Percentiles rank a stretch among this genome's conserved stretches.
phyloP scores from a whole-genome alignment of 2,888 invertebrate species.

The Parascotia fuliginaria region DNA sequence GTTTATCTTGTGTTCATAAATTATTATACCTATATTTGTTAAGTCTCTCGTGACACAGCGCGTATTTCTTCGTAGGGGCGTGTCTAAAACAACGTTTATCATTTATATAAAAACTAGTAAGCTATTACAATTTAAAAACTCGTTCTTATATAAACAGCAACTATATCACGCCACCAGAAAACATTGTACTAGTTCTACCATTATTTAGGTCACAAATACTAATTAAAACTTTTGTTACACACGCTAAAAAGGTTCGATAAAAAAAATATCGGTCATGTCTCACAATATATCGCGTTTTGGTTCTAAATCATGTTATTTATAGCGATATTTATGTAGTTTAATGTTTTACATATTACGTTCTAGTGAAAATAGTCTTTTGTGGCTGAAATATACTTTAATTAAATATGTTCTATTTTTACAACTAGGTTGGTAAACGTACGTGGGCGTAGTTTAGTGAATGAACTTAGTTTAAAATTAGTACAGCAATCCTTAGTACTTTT shows the following conservation, averaged over 20 bases:
- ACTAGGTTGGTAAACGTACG: neutral
- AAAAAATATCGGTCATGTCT: constrained; percentile 44
- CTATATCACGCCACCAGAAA: constrained; percentile 51
- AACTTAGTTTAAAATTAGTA: constrained; percentile 4
- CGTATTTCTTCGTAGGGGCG: no score
- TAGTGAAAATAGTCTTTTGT: constrained; percentile 1
- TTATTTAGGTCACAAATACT: constrained; percentile 68
- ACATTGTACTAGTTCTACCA: constrained; percentile 35
- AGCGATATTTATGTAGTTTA: constrained; percentile 16
- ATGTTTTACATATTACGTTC: constrained; percentile 5
- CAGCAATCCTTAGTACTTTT: no score
- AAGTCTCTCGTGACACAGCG: no score
- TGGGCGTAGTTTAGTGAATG: neutral
- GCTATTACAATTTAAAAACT: constrained; percentile 10
- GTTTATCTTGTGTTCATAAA: no score
- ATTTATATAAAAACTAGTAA: neutral
- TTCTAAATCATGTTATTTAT: constrained; percentile 35
- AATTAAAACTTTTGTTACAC: constrained; percentile 61
- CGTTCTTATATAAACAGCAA: constrained; percentile 24
- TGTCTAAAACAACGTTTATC: no score
- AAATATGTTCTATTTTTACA: neutral
- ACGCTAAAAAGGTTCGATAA: constrained; percentile 59
- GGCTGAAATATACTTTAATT: neutral
- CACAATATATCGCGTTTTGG: constrained; percentile 28
- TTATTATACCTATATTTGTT: no score